Conservation (phyloP, 1,140 invertebrate species). For the Dysdera silvatica region DNA sequence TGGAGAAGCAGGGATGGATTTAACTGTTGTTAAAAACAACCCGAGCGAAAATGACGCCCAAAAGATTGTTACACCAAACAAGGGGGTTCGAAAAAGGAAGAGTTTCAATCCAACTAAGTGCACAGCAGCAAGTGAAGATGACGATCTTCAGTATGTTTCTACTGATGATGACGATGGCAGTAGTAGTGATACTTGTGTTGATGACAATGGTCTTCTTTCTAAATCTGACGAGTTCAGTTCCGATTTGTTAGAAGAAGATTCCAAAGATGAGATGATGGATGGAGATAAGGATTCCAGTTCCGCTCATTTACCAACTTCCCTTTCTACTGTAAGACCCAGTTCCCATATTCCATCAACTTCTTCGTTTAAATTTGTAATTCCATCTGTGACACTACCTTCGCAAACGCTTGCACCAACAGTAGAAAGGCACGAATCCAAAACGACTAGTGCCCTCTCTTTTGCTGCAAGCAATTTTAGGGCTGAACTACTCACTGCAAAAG, state of each 20-base stretch:
- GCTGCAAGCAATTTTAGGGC: not conserved
- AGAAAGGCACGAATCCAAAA: not conserved
- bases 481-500: not conserved
- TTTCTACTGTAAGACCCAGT: not conserved
- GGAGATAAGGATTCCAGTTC: constrained; percentile 1
- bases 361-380: too few species aligned
- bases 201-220: constrained; percentile 25
- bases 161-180: constrained; percentile 32
- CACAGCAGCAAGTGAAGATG: constrained; percentile 47
- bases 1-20: constrained; percentile 52
- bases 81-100: constrained; percentile 65
- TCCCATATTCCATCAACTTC: too few species aligned
- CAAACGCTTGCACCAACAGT: not conserved
- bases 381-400: not conserved
- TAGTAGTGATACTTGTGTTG: constrained; percentile 34
- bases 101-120: constrained; percentile 82
- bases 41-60: constrained; percentile 4
- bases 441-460: not conserved
- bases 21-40: constrained; percentile 28
- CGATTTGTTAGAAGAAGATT: constrained; percentile 29
- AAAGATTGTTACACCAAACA: constrained; percentile 27
- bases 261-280: constrained; percentile 28
- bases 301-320: constrained; percentile 2
- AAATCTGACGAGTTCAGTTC: constrained; percentile 29
- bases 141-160: constrained; percentile 32